Conservation (phyloP, 2,888 invertebrate species). For the Drosophila incognita region DNA sequence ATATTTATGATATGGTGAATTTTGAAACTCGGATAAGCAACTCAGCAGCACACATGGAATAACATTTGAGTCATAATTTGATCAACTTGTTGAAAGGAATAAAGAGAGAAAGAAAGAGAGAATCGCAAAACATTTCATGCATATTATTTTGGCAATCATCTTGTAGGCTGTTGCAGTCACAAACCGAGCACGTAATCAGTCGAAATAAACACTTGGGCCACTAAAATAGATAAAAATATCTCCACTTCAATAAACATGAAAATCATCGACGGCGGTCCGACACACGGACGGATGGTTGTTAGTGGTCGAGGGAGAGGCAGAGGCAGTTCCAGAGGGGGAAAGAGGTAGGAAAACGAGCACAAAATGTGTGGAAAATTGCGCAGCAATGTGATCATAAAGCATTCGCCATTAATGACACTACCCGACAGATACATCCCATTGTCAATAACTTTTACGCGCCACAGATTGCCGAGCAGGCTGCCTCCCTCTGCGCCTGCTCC, state of each 20-base stretch:
- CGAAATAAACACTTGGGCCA: constrained; percentile 79
- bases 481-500: neutral
- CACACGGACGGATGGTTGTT: neutral
- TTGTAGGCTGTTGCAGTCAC: constrained; percentile 31
- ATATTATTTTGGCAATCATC: constrained; percentile 52
- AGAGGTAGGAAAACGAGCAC: constrained; percentile 41
- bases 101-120: neutral
- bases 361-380: constrained; percentile 80
- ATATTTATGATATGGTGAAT: constrained; percentile 57
- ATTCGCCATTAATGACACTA: constrained; percentile 83
- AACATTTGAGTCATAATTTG: constrained; percentile 60
- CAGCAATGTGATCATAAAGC: constrained; percentile 82
- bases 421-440: constrained; percentile 84
- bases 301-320: neutral
- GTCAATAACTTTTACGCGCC: constrained; percentile 82
- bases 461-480: constrained; percentile 67
- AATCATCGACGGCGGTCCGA: constrained; percentile 61
- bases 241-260: constrained; percentile 82
- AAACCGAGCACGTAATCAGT: constrained; percentile 68
- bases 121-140: constrained; percentile 24
- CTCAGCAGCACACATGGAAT: constrained; percentile 42
- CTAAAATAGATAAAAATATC: constrained; percentile 81
- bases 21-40: constrained; percentile 6
- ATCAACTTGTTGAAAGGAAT: constrained; percentile 58
- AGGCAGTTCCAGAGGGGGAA: too few species aligned